Evolutionary conservation across 1,140 invertebrate genomes (phyloP).

Genomic region (Adoxophyes honmai): DNA sequence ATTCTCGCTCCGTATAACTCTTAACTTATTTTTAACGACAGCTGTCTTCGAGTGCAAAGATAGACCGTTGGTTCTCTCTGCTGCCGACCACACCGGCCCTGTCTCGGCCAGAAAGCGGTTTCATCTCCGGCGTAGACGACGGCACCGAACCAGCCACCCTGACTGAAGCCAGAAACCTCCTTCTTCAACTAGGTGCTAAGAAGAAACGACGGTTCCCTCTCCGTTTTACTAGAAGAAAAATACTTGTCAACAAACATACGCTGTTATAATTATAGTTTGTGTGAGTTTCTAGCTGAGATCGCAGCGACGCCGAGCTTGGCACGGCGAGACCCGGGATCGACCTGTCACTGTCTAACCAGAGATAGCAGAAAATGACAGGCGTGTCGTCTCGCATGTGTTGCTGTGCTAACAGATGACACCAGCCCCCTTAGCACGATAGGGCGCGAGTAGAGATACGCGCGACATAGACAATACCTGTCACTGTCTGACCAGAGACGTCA

Average conservation of each 20-base stretch:
- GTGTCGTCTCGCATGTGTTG: too few relatives aligned
- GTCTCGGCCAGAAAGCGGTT: conserved; percentile 84
- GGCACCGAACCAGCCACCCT: conserved; percentile 60
- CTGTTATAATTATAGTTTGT: conserved; percentile 39
- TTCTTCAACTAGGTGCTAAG: conserved; percentile 81
- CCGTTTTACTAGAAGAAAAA: conserved; percentile 79
- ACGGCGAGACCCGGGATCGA: too few relatives aligned
- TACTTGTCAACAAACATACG: conserved; percentile 63
- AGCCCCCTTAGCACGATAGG: too few relatives aligned
- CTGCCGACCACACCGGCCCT: conserved; percentile 79
- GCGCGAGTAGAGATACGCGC: too few relatives aligned
- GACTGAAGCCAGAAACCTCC: conserved; percentile 63
- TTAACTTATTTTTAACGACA: conserved; percentile 44
- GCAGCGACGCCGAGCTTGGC: too few relatives aligned
- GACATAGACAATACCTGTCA: too few relatives aligned
- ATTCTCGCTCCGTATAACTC: conserved; percentile 11
- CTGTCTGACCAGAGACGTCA: too few relatives aligned
- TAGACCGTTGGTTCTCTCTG: conserved; percentile 85
- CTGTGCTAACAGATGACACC: too few relatives aligned
- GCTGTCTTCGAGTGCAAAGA: conserved; percentile 84
- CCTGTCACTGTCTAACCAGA: too few relatives aligned
- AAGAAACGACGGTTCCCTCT: conserved; percentile 81
- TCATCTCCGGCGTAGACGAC: conserved; percentile 81
- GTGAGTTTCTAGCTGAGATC: too few relatives aligned
- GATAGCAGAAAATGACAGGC: too few relatives aligned